Evolutionary conservation across 2,888 invertebrate genomes (phyloP), one percentile per base, ranked within the genome.

Genomic region (Mimumesa dahlbomi): DNA sequence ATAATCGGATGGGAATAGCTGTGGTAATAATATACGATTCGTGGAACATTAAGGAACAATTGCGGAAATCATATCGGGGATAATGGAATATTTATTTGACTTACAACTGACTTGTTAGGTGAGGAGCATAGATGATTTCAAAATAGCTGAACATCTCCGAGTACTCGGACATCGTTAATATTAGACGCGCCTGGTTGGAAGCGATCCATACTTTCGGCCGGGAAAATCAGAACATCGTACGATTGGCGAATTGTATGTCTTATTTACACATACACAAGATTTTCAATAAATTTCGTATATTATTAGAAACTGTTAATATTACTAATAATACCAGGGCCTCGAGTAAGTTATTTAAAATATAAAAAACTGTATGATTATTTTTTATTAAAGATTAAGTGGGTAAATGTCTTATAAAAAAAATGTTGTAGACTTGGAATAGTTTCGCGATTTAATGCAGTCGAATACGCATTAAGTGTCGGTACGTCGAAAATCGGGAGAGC

Each of bases 131-230:
- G 29, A 16, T 14, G 16, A n/a, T 40, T 57, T 21, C 40, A 38
- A 48, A 36, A 38, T 53, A 48, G 43, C 38, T n/a, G 38, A 56
- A 56, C 38, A 40, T 25, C 11, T 29, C 21, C 19, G 38, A 22
- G 45, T 5, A 6, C 45, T 21, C 22, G 45, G n/a, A 2, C 22
- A 14, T 11, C 22, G 45, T 54, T 69, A 69, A 69, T 66, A 66
- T 66, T 69, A 69, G 65, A 59, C 31, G 16, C 49, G 46, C 34
- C 52, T 19, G 49, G 25, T 65, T 69, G 65, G 65, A 69, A 57
- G 21, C 31, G 21, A 42, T 65, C 65, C 58, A 59, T 64, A 65
- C 19, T 42, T 48, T 58, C 29, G 36, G 25, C n/a, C 21, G 29
- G 6, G 29, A 29, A 22, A 40, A 48, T 42, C 57, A 57, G 31